Base-by-base conservation (phyloP, 2,113 vertebrate species). In the Euleptes europaea region DNA sequence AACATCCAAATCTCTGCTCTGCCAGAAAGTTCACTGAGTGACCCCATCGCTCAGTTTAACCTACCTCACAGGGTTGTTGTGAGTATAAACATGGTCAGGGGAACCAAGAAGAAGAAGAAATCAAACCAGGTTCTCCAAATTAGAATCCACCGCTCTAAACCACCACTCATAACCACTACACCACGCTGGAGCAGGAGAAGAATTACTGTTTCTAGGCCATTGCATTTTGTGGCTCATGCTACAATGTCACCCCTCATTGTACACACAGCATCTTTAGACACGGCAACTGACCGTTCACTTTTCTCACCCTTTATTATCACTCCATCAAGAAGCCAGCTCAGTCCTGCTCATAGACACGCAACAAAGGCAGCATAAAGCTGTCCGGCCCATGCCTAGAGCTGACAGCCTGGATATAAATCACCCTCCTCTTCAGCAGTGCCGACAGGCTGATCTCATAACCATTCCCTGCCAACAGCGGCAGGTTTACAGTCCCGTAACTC, bases 221-320 rank as follows among this genome's bases (percentile, higher is more conserved):
- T 63, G 69, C 70, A 12, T 86, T 70, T 72, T 72, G 54, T 40
- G 60, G 76, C 51, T 88, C 23, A 51, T 10, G 84, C 88, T 88
- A 83, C 78, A 75, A 82, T 85, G 78, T 44, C 86, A 7, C 70
- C 78, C 69, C 83, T 82, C 33, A 83, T 63, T 26, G 44, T 83
- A 44, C 75, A 49, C 82, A 89, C 86, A 77, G 77, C 26, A 11
- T 83, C 57, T 79, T 88, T 38, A 44, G 82, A 44, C 67, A 74
- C 4, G 15, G 38, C 84, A 78, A 70, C 12, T 1, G 26, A 72
- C 77, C 78, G 76, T 71, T 88, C 78, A 40, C 28, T 2, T 66
- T 74, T 1, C 0, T 2, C 15, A 4, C 54, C 57, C 5, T 85
- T 82, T 87, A n/a, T 74, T 81, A 21, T 28, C 69, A 60, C 65